Percentiles rank a stretch among this genome's conserved stretches.
Conservation (phyloP, 2,113 vertebrate species). For the Morphnarchus princeps region DNA sequence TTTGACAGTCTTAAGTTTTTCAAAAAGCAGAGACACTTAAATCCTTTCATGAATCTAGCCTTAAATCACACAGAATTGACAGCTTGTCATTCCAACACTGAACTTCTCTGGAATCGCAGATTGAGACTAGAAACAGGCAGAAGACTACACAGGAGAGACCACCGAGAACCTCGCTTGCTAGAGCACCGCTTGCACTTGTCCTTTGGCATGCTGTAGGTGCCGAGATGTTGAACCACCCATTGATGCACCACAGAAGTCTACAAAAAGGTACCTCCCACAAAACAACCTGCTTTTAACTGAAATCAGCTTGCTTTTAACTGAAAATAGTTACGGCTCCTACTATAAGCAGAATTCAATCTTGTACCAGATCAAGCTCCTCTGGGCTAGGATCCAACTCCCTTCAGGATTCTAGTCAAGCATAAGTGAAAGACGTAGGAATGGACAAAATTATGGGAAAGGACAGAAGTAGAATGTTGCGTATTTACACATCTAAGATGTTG, state of each 20-base stretch:
- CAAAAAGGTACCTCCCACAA: background rate
- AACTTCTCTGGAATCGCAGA: background rate
- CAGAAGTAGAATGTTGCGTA: background rate
- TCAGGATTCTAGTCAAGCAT: background rate
- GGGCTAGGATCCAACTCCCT: background rate
- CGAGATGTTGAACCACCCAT: background rate
- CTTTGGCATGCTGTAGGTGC: background rate
- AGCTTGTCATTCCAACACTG: background rate
- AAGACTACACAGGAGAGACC: background rate
- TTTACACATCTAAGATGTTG: background rate
- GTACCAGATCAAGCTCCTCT: background rate
- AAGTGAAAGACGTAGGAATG: background rate
- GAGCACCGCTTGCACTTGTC: background rate
- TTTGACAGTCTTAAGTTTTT: background rate
- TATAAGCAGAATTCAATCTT: background rate
- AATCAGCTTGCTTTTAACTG: background rate
- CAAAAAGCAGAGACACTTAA: background rate
- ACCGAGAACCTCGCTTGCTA: background rate
- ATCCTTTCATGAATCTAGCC: background rate
- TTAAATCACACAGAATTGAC: background rate
- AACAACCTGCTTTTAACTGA: background rate
- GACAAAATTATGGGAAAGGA: background rate
- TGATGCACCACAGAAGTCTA: background rate
- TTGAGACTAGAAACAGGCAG: background rate
- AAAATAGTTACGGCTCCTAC: background rate